These are phyloP conservation scores for Pyxicephalus adspersus DNA, from an alignment of 2,113 vertebrate genomes.

Conservation along the genomic window DNA sequence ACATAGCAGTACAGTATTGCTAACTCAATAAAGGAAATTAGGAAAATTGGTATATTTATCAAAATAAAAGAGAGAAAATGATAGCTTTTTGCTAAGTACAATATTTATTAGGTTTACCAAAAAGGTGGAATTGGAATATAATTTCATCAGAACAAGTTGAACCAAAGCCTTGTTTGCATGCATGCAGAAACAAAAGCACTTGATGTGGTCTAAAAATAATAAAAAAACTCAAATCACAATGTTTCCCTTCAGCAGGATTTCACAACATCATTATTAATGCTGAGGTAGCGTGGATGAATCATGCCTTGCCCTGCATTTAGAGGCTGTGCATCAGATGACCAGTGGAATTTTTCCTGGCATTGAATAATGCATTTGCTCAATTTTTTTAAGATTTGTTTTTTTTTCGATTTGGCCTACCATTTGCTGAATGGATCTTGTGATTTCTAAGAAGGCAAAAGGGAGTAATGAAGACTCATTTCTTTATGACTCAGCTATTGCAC, in stretches of 20 bases:
- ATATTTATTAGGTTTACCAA: too few relatives aligned
- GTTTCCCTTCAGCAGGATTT: constrained; percentile 19
- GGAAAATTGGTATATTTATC: too few relatives aligned
- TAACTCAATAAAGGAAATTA: too few relatives aligned
- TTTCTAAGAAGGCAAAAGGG: background rate
- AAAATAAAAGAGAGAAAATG: too few relatives aligned
- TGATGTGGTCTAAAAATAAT: background rate
- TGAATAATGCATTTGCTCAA: background rate
- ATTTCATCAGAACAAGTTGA: background rate
- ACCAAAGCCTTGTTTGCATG: background rate
- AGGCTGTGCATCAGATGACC: background rate
- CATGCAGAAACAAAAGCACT: background rate
- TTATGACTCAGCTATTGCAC: background rate
- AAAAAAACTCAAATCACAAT: constrained; percentile 5
- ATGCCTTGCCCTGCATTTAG: background rate
- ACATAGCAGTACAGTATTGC: too few relatives aligned
- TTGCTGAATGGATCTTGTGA: background rate
- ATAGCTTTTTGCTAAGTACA: too few relatives aligned
- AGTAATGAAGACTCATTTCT: background rate
- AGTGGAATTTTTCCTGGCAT: background rate
- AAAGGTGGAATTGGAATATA: too few relatives aligned
- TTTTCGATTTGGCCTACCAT: too few relatives aligned
- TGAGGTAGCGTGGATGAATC: background rate
- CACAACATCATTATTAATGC: constrained; percentile 15
- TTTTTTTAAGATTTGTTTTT: constrained; percentile 10